Percentiles rank a stretch among this genome's conserved stretches.
Evolutionary conservation across 2,888 invertebrate genomes (phyloP).

Genomic region (Melieria picta): DNA sequence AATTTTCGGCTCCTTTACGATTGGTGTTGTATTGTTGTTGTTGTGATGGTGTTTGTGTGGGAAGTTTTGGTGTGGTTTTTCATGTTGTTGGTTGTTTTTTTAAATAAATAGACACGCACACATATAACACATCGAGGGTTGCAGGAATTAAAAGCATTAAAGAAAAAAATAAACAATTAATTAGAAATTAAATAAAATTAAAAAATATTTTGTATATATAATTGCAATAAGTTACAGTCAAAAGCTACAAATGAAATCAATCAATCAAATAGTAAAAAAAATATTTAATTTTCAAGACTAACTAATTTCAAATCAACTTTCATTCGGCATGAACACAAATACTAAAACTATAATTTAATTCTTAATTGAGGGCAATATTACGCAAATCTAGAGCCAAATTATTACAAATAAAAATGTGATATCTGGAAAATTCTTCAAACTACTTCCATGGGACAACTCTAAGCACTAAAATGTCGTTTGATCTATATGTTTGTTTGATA

Average conservation of each 20-base stretch:
- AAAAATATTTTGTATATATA: neutral
- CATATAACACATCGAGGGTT: conserved; percentile 13
- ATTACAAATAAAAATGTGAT: too few relatives aligned
- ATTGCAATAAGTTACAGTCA: neutral
- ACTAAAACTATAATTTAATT: too few relatives aligned
- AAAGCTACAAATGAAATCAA: neutral
- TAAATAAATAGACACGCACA: conserved; percentile 18
- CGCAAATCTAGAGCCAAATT: too few relatives aligned
- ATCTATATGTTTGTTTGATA: too few relatives aligned
- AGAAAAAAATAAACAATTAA: conserved; percentile 22
- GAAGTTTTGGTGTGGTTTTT: conserved; percentile 32
- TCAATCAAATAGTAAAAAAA: neutral
- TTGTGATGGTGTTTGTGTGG: conserved; percentile 37
- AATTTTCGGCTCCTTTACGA: conserved; percentile 87
- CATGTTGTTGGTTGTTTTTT: conserved; percentile 34
- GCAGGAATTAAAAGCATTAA: conserved; percentile 5
- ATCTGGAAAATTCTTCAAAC: too few relatives aligned
- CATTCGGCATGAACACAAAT: too few relatives aligned
- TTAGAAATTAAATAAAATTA: conserved; percentile 10
- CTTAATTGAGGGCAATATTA: too few relatives aligned
- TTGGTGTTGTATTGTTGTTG: conserved; percentile 42
- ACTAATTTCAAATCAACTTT: too few relatives aligned
- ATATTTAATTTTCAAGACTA: neutral
- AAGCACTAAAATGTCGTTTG: too few relatives aligned
- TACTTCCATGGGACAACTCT: too few relatives aligned